Conservation (phyloP, 2,113 vertebrate genomes). For the Bombycilla garrulus region DNA sequence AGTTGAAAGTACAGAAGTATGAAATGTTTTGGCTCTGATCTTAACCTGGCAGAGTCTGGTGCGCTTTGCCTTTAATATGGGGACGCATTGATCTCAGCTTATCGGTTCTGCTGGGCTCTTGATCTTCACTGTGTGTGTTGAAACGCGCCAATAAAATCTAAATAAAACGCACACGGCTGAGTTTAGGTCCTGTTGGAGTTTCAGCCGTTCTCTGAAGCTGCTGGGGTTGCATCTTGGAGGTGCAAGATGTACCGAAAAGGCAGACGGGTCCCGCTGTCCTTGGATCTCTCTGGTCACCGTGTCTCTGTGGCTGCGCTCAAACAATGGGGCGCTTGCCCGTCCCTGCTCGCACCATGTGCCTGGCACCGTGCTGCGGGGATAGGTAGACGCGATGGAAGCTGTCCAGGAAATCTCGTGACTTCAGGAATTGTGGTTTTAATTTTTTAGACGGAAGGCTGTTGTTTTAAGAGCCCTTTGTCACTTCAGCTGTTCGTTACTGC, state of each 20-base stretch:
- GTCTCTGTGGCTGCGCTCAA: neutral
- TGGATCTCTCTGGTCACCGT: neutral
- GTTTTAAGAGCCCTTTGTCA: neutral
- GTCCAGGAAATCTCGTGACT: neutral
- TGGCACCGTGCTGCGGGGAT: neutral
- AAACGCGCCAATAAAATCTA: neutral
- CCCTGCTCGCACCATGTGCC: neutral
- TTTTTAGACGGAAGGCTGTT: neutral
- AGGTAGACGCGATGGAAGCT: neutral
- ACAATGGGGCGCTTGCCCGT: neutral
- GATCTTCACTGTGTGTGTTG: neutral
- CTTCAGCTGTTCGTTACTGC: neutral
- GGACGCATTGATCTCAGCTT: neutral
- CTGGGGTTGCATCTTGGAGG: neutral
- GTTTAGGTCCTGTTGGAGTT: neutral
- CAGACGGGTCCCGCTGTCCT: neutral
- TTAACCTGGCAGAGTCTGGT: slow-evolving; percentile 13
- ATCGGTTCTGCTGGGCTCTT: neutral
- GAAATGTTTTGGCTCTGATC: slow-evolving; percentile 47
- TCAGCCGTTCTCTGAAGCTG: neutral
- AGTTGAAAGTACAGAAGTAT: slow-evolving; percentile 41
- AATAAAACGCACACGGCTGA: neutral
- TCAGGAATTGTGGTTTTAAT: accelerated
- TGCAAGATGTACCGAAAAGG: neutral
- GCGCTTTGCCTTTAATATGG: slow-evolving; percentile 9